These are phyloP conservation scores for Emydura subglobosa DNA, from an alignment of 2,113 vertebrate genomes.

Conservation along the genomic window DNA sequence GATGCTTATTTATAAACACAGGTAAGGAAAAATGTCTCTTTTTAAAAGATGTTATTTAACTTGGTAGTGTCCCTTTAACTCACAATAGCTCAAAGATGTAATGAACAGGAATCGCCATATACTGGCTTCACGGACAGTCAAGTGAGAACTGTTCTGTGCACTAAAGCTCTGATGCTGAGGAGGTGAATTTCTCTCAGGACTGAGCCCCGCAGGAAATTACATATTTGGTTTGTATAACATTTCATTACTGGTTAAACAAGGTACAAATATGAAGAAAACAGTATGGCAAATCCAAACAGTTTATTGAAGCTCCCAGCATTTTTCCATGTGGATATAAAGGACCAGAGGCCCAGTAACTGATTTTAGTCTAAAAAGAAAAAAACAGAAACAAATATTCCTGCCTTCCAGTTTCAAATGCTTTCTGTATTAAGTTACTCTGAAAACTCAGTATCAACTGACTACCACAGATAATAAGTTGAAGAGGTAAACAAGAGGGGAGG, in stretches of 20 bases:
- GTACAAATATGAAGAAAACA: neutral
- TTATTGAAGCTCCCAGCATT: neutral
- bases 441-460: neutral
- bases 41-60: neutral
- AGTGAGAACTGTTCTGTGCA: neutral
- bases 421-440: neutral
- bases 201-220: conserved; percentile 6
- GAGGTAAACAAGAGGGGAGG: neutral
- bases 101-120: too few species aligned
- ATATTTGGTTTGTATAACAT: neutral
- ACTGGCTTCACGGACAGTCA: neutral
- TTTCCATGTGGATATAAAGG: neutral
- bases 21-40: neutral
- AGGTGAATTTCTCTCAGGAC: neutral
- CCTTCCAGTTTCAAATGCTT: neutral
- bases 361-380: neutral
- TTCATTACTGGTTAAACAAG: neutral
- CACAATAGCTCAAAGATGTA: neutral
- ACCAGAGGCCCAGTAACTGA: neutral
- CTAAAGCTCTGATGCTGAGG: neutral
- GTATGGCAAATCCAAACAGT: neutral
- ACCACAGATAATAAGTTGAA: neutral
- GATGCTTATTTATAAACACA: neutral
- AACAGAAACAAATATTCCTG: neutral
- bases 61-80: neutral